phyloP scores from a whole-genome alignment of 2,797 vertebrate species.

The Vireo griseus region DNA sequence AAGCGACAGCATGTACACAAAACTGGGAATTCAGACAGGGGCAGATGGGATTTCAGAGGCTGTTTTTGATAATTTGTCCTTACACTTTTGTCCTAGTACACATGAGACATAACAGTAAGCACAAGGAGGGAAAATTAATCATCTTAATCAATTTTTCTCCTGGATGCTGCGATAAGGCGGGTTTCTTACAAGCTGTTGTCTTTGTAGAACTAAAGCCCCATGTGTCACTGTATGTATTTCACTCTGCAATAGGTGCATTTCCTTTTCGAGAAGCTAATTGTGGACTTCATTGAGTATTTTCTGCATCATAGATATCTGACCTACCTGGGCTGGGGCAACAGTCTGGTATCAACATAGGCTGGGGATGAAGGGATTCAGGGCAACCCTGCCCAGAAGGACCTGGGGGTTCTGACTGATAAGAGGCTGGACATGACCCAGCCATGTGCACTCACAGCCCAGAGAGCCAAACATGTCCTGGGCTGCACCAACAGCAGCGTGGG shows the following conservation, averaged over 20 bases:
- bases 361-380: neutral
- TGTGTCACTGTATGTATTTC: neutral
- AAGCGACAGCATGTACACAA: neutral
- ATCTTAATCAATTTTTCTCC: neutral
- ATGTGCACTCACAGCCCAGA: neutral
- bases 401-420: neutral
- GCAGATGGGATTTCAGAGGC: slow-evolving; percentile 49
- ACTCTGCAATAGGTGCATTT: neutral
- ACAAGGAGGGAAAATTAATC: slow-evolving; percentile 13
- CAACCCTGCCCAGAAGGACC: neutral
- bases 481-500: neutral
- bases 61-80: slow-evolving; percentile 54
- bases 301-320: neutral
- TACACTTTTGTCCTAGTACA: slow-evolving; percentile 42
- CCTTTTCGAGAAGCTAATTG: neutral
- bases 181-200: neutral
- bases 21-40: slow-evolving; percentile 14
- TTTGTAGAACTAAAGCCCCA: neutral
- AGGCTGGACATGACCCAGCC: accelerated
- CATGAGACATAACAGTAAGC: neutral
- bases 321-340: neutral
- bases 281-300: neutral
- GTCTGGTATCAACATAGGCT: neutral
- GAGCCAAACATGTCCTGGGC: accelerated
- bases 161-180: neutral